These are phyloP conservation scores for Menidia beryllina DNA, from an alignment of 2,113 vertebrate genomes.

Conservation along the genomic window DNA sequence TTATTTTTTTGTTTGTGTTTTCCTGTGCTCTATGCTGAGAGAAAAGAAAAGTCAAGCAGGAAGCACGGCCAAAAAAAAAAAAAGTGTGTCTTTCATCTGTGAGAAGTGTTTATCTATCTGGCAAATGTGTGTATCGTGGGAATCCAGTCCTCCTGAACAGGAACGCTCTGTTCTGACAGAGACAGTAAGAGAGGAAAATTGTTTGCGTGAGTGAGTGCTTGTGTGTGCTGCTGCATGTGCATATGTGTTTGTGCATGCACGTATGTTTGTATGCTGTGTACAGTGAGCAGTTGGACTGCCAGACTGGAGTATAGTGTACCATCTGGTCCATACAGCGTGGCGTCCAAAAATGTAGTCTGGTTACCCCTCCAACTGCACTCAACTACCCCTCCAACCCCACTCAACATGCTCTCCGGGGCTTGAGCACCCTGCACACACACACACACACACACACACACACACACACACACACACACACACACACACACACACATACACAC, in stretches of 20 bases:
- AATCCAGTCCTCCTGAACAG: constrained; percentile 69
- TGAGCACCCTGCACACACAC: constrained; percentile 63
- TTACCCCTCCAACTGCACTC: constrained; percentile 81
- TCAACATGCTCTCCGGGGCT: constrained; percentile 79
- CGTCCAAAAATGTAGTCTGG: constrained; percentile 81
- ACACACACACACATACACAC: constrained; percentile 17
- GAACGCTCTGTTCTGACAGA: constrained; percentile 76
- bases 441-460: constrained; percentile 20
- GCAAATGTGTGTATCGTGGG: constrained; percentile 72
- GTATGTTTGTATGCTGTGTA: constrained; percentile 73
- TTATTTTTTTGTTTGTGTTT: constrained; percentile 13
- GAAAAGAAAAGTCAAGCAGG: constrained; percentile 21
- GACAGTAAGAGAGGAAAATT: constrained; percentile 66
- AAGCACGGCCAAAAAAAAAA: constrained; percentile 37
- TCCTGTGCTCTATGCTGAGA: constrained; percentile 8
- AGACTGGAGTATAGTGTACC: constrained; percentile 82
- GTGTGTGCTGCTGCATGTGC: constrained; percentile 38
- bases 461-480: constrained; percentile 8
- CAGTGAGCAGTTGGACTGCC: constrained; percentile 83
- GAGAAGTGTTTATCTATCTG: constrained; percentile 65
- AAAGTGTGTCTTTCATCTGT: constrained; percentile 68
- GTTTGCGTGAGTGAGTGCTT: constrained; percentile 34
- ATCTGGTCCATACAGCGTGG: constrained; percentile 77
- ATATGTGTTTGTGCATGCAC: constrained; percentile 63
- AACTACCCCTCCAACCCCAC: constrained; percentile 80